Conservation (phyloP, 2,888 invertebrate genomes). For the Drosophila monieri region DNA sequence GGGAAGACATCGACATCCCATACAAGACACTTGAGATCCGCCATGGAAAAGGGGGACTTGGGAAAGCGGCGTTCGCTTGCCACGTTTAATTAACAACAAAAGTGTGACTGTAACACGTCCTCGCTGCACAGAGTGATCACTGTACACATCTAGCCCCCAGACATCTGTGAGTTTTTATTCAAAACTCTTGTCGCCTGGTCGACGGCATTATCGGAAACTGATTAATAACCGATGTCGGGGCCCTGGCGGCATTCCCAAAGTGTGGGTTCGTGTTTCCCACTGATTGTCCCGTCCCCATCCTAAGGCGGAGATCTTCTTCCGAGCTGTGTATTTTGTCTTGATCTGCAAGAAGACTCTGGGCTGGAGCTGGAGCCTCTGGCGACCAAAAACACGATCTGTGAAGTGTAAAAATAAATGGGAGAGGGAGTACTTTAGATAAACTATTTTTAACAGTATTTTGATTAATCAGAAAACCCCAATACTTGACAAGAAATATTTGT, state of each 20-base stretch:
- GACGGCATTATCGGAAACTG: constrained; percentile 82
- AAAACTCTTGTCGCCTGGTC: constrained; percentile 68
- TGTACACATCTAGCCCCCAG: constrained; percentile 17
- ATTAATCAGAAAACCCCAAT: neutral
- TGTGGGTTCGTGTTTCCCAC: constrained; percentile 21
- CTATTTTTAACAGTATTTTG: constrained; percentile 1
- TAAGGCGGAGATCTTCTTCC: constrained; percentile 70
- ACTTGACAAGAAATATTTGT: neutral
- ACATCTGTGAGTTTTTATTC: constrained; percentile 54
- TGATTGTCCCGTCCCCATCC: constrained; percentile 10
- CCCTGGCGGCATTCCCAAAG: constrained; percentile 46
- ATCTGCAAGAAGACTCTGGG: constrained; percentile 51
- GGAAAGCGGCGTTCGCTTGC: constrained; percentile 51
- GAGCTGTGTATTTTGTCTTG: constrained; percentile 65
- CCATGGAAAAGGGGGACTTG: constrained; percentile 13
- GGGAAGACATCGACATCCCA: constrained; percentile 41
- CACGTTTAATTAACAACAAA: constrained; percentile 77
- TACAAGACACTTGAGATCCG: constrained; percentile 36
- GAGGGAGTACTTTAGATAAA: neutral
- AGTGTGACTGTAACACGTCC: constrained; percentile 76
- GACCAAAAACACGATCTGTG: constrained; percentile 63
- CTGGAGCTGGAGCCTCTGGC: constrained; percentile 52
- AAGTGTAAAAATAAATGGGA: constrained; percentile 53
- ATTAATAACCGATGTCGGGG: constrained; percentile 82
- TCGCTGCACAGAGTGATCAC: constrained; percentile 19